Evolutionary conservation across 2,888 invertebrate species (phyloP), one percentile per base, ranked within the genome.

Genomic region (Spilarctia lutea): DNA sequence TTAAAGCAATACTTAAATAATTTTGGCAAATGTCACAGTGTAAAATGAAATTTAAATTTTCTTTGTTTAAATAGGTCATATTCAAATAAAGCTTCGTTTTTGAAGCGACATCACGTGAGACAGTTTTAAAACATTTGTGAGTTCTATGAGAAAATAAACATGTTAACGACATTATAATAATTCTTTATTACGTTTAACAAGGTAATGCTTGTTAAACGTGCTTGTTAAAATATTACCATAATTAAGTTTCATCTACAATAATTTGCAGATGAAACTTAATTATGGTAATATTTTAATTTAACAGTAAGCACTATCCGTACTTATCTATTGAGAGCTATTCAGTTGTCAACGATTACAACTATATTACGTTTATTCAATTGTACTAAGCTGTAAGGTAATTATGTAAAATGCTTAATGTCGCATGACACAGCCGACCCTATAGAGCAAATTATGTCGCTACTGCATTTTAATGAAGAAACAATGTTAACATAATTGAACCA

Each of bases 391-490:
- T 27, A 45, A 27, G 42, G 42, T 67, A 45, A 67, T 27, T 30
- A 45, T 48, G 20, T 24, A 30, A 42, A 68, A 20, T 75, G 52
- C 42, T 30, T 74, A 67, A 42, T 71, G 73, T 85, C 75, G 81
- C 84, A 85, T 84, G 84, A 85, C 84, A 76, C 60, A 39, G 65
- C 65, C 68, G 84, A 84, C 86, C 86, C 84, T 82, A 79, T 74
- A 65, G 48, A 18, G 27, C 42, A 30, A 30, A 74, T 45, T 75
- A 72, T 18, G 30, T 63, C 63, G 63, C 16, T 30, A 63, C 76
- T 82, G 82, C 83, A 82, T 71, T 35, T 35, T 72, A 67, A 74
- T 56, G 63, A 73, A 75, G 70, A 67, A 30, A 27, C 11, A 48
- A 30, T 24, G 45, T 20, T 68, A 45, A 27, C 11, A 56, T 18